Evolutionary conservation across 2,113 vertebrate species (phyloP).

Genomic region (Craseonycteris thonglongyai): DNA sequence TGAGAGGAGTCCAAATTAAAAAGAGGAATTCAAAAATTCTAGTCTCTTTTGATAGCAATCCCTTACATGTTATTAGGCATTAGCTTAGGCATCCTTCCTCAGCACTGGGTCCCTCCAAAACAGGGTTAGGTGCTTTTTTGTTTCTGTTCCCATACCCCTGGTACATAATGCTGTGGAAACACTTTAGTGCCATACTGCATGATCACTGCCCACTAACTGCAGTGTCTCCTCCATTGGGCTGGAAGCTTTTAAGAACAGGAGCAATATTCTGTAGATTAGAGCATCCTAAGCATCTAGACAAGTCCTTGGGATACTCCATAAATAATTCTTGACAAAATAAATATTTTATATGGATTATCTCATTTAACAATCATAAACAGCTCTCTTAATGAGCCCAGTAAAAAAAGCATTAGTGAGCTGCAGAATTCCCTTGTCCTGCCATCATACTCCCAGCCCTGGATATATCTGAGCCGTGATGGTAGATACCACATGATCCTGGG

Average conservation of each 20-base stretch:
- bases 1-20: background rate
- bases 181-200: background rate
- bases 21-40: background rate
- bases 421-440: background rate
- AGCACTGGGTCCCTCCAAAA: background rate
- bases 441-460: background rate
- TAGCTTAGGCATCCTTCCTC: background rate
- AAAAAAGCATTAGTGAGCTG: background rate
- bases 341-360: background rate
- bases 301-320: background rate
- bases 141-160: background rate
- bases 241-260: background rate
- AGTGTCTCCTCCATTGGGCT: background rate
- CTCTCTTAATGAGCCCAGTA: background rate
- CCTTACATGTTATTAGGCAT: fast-evolving
- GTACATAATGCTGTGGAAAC: background rate
- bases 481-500: background rate
- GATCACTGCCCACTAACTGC: background rate
- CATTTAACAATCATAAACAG: background rate
- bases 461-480: background rate
- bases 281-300: background rate
- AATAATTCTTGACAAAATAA: background rate
- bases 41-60: background rate
- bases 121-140: background rate
- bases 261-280: background rate